Percentiles rank a stretch among this genome's conserved stretches.
Evolutionary conservation across 2,113 vertebrate genomes (phyloP).

Genomic region (Saimiri boliviensis): DNA sequence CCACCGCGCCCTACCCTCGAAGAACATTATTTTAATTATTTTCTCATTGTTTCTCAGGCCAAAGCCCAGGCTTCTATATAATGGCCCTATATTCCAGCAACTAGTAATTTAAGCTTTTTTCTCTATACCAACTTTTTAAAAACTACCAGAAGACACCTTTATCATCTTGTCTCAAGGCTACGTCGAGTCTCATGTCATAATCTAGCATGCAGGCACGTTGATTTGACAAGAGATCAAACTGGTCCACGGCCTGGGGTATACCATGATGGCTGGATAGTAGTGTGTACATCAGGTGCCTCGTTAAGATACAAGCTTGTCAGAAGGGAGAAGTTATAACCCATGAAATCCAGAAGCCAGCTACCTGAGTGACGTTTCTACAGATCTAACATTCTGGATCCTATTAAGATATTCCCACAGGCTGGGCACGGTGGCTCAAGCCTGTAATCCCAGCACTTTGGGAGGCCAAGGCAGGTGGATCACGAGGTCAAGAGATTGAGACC

Average conservation of each 20-base stretch:
- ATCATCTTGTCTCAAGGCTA: neutral
- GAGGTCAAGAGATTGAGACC: no score
- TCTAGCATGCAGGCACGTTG: neutral
- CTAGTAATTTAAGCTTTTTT: neutral
- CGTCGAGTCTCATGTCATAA: neutral
- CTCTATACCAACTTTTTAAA: neutral
- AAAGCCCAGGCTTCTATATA: neutral
- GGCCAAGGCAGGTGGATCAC: no score
- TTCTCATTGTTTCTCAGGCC: neutral
- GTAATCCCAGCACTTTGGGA: no score
- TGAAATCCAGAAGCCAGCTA: neutral
- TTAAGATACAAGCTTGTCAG: neutral
- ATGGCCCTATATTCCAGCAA: neutral
- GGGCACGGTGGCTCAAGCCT: no score
- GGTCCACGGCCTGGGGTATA: neutral
- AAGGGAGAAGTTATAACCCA: neutral
- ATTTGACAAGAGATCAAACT: neutral
- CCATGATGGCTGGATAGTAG: neutral
- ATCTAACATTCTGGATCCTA: neutral
- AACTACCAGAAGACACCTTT: neutral
- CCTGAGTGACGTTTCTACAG: neutral
- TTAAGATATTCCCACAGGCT: neutral
- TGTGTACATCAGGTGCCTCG: neutral
- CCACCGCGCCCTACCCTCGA: rapidly evolving
- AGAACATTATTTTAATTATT: neutral